Base-by-base conservation (phyloP, 2,888 invertebrate species). In the Cephonodes hylas region DNA sequence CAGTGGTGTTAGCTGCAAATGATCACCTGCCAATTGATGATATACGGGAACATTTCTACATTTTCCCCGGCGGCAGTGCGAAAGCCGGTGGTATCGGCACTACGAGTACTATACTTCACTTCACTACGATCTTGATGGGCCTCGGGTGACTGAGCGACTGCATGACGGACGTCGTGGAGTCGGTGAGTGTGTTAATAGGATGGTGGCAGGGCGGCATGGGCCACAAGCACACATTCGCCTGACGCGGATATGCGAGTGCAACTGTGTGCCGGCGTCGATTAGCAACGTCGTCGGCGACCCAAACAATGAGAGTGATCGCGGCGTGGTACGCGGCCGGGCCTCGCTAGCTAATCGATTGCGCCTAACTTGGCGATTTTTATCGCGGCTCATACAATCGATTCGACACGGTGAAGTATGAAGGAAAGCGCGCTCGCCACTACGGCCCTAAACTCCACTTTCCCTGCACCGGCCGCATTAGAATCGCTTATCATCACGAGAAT, bases 301-400 rank as follows among this genome's bases (percentile, higher is more conserved):
- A 91, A 91, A 91, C 91, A 92, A 89, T 90, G 85, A 85, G 91
- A 81, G 88, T 86, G 86, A 84, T 92, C 90, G 85, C 91, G 76
- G 86, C 80, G 83, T 89, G 91, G 91, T 90, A 91, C 91, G 86
- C 80, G 79, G 74, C 78, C 75, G 74, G 73, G 77, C 71, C 77
- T 75, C 80, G 79, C 76, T 76, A 70, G 69, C 72, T 73, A 85
- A 90, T 91, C 91, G 86, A 91, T 91, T 88, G 69, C 74, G 72
- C 67, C 77, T 77, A 76, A 77, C 80, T 80, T 79, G 75, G 74
- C 78, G 74, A 82, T 78, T 81, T 76, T 77, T 76, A 76, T 77
- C 73, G 73, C 74, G 67, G 78, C 75, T 67, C 73, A 70, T 71
- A 72, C 72, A 72, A 80, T 75, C 73, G 74, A 77, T 75, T 74